Evolutionary conservation across 2,888 invertebrate species (phyloP).

Genomic region (Danaus chrysippus): DNA sequence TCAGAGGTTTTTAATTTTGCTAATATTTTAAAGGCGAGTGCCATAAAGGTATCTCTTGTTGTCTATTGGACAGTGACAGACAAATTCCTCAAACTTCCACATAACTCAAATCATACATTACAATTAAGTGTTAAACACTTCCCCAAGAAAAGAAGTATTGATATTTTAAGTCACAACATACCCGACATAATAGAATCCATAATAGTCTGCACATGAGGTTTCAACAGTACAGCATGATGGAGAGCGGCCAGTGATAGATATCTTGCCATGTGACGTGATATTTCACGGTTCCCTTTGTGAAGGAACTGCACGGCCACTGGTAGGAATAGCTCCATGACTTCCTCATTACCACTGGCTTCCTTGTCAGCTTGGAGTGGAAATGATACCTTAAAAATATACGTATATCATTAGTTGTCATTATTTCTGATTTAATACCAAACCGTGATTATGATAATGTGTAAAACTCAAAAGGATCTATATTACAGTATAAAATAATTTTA

Average conservation of each 20-base stretch:
- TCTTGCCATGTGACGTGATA: slow-evolving; percentile 93
- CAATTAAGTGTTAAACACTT: no score
- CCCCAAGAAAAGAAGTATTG: not conserved
- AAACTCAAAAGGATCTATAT: no score
- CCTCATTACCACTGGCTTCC: slow-evolving; percentile 80
- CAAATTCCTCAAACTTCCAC: no score
- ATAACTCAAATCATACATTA: no score
- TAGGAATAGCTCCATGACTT: slow-evolving; percentile 88
- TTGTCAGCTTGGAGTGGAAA: slow-evolving; percentile 69
- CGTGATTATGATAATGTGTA: not conserved
- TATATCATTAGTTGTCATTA: slow-evolving; percentile 4
- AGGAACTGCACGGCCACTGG: slow-evolving; percentile 95
- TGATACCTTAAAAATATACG: slow-evolving; percentile 54
- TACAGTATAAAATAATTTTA: no score
- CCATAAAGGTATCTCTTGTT: no score
- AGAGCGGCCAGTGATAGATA: slow-evolving; percentile 95
- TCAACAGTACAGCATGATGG: slow-evolving; percentile 91
- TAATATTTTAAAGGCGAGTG: no score
- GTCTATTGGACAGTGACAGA: no score
- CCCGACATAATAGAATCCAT: slow-evolving; percentile 94
- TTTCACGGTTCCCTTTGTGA: slow-evolving; percentile 92
- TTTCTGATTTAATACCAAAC: slow-evolving; percentile 2
- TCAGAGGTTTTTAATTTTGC: no score
- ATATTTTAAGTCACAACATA: slow-evolving; percentile 40
- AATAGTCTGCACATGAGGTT: slow-evolving; percentile 92